Percentiles rank a stretch among this genome's conserved stretches.
Evolutionary conservation across 2,797 vertebrate genomes (phyloP).

Genomic region (Enteromius paludinosus): DNA sequence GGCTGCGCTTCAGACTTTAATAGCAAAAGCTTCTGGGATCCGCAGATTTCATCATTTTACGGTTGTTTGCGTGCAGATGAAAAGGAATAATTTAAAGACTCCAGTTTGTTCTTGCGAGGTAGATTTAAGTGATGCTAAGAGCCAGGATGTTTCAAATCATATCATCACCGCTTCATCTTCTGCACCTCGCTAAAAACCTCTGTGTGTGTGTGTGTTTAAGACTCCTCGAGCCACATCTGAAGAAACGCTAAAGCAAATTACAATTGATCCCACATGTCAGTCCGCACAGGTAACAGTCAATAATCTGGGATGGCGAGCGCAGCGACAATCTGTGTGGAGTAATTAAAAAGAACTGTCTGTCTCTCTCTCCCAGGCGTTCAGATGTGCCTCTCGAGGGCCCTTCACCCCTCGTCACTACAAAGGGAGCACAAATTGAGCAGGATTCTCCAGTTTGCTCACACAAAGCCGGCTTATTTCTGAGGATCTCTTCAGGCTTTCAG

Average conservation of each 20-base stretch:
- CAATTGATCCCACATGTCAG: conserved; percentile 61
- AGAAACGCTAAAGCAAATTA: conserved; percentile 65
- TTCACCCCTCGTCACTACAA: conserved; percentile 42
- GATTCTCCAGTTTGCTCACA: conserved; percentile 69
- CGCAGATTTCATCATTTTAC: conserved; percentile 36
- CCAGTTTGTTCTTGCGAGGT: conserved; percentile 41
- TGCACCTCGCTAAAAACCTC: neutral
- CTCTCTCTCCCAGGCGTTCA: conserved; percentile 35
- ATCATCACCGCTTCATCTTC: conserved; percentile 39
- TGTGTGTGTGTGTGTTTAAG: conserved; percentile 2
- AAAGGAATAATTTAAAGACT: conserved; percentile 45
- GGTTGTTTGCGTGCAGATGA: conserved; percentile 39
- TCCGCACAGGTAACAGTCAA: conserved; percentile 65
- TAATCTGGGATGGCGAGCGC: conserved; percentile 52
- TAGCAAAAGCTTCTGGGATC: conserved; percentile 37
- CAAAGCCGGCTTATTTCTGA: conserved; percentile 74
- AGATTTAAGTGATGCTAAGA: conserved; percentile 50
- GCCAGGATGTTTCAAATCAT: conserved; percentile 47
- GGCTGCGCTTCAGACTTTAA: conserved; percentile 30
- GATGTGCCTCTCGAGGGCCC: conserved; percentile 26
- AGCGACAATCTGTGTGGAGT: conserved; percentile 58
- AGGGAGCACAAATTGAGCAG: conserved; percentile 55
- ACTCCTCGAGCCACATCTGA: conserved; percentile 29
- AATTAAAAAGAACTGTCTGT: conserved; percentile 58
- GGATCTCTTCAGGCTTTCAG: conserved; percentile 72